These are phyloP conservation scores for Kudoa iwatai DNA, from an alignment of 30 jellyfish, hydroid and myxozoan species.

Conservation along the genomic window DNA sequence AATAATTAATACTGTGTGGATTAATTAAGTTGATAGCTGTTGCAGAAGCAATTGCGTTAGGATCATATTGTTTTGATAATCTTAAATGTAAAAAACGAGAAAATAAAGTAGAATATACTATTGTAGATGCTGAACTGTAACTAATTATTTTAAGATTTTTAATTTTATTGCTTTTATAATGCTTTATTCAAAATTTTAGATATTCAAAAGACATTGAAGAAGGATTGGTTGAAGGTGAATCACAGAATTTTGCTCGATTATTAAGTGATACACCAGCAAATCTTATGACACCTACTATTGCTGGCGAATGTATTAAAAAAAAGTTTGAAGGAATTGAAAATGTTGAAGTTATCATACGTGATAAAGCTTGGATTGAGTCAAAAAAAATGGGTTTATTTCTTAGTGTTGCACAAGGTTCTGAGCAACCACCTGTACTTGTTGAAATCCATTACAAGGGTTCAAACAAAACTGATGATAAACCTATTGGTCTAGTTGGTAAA, in stretches of 20 bases:
- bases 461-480: conserved; percentile 3
- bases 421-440: conserved; percentile 20
- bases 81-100: conserved; percentile 8
- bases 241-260: conserved; percentile 45
- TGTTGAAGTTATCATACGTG: conserved; percentile 5
- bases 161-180: neutral
- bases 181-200: neutral
- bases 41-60: conserved; percentile 22
- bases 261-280: conserved; percentile 70
- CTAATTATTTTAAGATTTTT: neutral
- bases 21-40: no score
- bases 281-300: conserved; percentile 14
- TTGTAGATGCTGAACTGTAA: neutral
- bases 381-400: conserved; percentile 52
- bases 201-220: conserved; percentile 2
- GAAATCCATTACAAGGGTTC: conserved; percentile 22
- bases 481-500: conserved; percentile 78
- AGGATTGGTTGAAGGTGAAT: conserved; percentile 15
- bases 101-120: conserved; percentile 1
- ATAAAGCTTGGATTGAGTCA: conserved; percentile 26
- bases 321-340: neutral
- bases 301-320: conserved; percentile 12
- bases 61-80: conserved; percentile 5
- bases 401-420: conserved; percentile 70
- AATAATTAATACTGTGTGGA: no score